Percentiles rank a stretch among this genome's conserved stretches.
Evolutionary conservation across 2,888 invertebrate species (phyloP).

Genomic region (Muschampia plurimacula): DNA sequence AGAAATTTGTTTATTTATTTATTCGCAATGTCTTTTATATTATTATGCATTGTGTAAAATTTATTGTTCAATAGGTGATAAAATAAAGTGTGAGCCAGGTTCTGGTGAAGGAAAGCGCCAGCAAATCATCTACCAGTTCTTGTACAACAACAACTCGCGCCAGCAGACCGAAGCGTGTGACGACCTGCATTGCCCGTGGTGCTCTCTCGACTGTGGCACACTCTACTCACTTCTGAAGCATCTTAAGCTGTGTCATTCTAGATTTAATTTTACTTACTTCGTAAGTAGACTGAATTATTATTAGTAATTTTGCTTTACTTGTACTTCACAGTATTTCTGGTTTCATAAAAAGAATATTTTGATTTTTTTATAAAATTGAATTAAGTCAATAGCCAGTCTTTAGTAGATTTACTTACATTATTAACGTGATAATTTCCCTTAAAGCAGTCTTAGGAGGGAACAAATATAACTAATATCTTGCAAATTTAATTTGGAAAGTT

Average conservation of each 20-base stretch:
- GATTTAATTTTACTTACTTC: conserved; percentile 97
- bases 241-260: conserved; percentile 95
- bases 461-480: too few species aligned
- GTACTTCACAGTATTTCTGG: too few species aligned
- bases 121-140: conserved; percentile 97
- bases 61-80: conserved; percentile 58
- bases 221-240: conserved; percentile 97
- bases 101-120: conserved; percentile 79
- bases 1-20: too few species aligned
- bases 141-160: conserved; percentile 97
- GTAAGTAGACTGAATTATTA: conserved; percentile 80
- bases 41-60: background rate
- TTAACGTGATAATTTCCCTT: too few species aligned
- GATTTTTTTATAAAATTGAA: too few species aligned
- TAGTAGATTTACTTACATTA: too few species aligned
- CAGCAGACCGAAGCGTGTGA: conserved; percentile 98
- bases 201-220: conserved; percentile 94
- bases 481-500: too few species aligned
- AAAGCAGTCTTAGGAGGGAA: too few species aligned
- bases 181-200: conserved; percentile 98
- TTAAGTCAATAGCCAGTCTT: too few species aligned
- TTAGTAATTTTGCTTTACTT: background rate
- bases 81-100: conserved; percentile 57
- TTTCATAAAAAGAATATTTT: too few species aligned
- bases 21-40: too few species aligned